Conservation (phyloP, 2,113 vertebrate species). For the Saccopteryx bilineata region DNA sequence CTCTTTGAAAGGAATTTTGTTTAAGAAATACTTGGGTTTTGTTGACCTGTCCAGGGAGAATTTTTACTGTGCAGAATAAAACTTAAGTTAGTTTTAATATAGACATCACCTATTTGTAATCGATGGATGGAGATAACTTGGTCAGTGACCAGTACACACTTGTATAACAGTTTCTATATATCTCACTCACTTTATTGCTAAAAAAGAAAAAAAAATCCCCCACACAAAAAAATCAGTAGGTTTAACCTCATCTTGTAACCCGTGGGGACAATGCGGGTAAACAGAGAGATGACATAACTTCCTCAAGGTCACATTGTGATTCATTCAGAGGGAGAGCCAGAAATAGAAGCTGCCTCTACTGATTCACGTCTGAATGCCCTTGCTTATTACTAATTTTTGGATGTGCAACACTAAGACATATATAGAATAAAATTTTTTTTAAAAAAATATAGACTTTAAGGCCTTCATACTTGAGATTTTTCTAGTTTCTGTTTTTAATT, state of each 20-base stretch:
- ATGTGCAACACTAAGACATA: neutral
- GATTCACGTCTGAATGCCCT: neutral
- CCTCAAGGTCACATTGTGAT: slow-evolving; percentile 54
- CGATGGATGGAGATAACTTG: neutral
- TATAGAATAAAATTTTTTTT: neutral
- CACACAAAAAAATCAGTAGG: neutral
- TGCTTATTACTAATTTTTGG: neutral
- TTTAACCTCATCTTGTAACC: slow-evolving; percentile 25
- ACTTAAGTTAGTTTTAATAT: neutral
- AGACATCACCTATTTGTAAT: neutral
- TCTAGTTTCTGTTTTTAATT: neutral
- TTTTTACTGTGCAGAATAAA: neutral
- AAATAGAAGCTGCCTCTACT: slow-evolving; percentile 8
- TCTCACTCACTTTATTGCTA: neutral
- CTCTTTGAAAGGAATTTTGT: neutral
- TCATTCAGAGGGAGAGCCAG: neutral
- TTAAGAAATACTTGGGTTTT: neutral
- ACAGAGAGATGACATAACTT: slow-evolving; percentile 44
- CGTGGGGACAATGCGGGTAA: neutral
- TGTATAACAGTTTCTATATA: neutral
- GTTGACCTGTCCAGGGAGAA: neutral
- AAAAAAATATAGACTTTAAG: neutral
- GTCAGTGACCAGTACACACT: neutral
- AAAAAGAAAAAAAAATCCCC: neutral
- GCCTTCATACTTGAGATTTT: neutral